phyloP scores from a whole-genome alignment of 2,797 vertebrate species.

The Decapterus maruadsi region DNA sequence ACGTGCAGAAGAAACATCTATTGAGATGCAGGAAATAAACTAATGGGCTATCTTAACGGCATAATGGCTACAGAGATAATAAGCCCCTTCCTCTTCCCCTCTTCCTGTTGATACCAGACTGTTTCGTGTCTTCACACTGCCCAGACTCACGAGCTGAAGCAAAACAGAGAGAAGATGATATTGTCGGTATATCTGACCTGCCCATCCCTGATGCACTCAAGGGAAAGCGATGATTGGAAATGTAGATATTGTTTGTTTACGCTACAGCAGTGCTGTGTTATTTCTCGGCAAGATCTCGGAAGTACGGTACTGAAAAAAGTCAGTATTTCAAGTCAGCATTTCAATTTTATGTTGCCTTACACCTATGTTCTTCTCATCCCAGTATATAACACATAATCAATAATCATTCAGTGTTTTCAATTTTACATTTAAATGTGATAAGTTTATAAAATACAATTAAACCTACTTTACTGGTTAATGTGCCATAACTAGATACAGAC shows the following conservation, averaged over 20 bases:
- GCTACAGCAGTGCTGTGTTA: slow-evolving; percentile 11
- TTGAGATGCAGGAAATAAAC: slow-evolving; percentile 30
- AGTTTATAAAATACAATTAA: no score
- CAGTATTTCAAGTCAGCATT: no score
- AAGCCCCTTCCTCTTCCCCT: slow-evolving; percentile 59
- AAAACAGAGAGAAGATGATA: slow-evolving; percentile 27
- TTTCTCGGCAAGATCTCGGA: slow-evolving; percentile 2
- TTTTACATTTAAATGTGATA: no score
- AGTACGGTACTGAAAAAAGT: neutral
- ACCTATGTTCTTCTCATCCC: no score
- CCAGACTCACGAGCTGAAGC: slow-evolving; percentile 20
- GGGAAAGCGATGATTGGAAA: slow-evolving; percentile 35
- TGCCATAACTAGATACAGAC: no score
- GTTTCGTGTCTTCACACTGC: slow-evolving; percentile 26
- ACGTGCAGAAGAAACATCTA: slow-evolving; percentile 59
- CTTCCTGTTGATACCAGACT: slow-evolving; percentile 65
- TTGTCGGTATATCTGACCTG: slow-evolving; percentile 27
- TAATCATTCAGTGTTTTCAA: no score
- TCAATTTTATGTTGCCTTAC: no score
- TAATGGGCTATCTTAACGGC: slow-evolving; percentile 44
- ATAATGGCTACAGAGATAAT: slow-evolving; percentile 66
- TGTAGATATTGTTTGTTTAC: slow-evolving; percentile 24
- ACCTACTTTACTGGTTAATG: no score
- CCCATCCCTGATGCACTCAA: slow-evolving; percentile 24
- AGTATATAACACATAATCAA: no score